Conservation (phyloP, 2,113 vertebrate genomes). For the Eudorcas thomsonii region DNA sequence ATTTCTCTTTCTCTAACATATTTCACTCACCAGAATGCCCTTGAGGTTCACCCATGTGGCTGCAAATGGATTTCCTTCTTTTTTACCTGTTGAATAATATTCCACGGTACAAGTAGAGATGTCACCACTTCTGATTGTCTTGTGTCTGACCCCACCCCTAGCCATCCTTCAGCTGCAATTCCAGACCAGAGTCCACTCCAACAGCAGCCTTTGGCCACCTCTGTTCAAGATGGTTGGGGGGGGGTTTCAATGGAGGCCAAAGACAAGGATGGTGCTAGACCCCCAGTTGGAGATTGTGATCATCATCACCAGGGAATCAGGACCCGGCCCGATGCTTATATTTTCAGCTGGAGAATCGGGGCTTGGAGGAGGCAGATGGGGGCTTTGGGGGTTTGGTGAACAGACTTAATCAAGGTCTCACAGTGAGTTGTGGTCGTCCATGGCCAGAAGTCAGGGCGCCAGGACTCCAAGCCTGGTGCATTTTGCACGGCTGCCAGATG, state of each 20-base stretch:
- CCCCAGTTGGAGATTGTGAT: accelerated
- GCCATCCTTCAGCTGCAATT: background rate
- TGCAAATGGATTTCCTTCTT: background rate
- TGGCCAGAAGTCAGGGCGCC: background rate
- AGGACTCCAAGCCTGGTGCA: background rate
- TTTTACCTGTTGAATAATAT: background rate
- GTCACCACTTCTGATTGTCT: background rate
- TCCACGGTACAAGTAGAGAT: background rate
- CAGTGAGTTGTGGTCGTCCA: background rate
- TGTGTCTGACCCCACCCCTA: background rate
- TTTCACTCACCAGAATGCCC: background rate
- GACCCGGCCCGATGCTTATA: accelerated
- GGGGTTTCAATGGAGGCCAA: background rate
- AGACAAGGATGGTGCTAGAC: background rate
- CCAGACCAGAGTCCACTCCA: background rate
- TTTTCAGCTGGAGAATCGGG: background rate
- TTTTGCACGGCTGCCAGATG: background rate
- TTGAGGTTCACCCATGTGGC: background rate
- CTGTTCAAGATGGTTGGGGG: background rate
- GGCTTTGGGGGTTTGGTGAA: no score
- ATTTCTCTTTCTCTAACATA: background rate
- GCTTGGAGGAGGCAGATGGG: background rate
- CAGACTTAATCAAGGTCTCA: background rate
- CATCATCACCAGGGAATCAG: background rate
- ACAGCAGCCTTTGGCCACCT: background rate